Percentiles rank a stretch among this genome's conserved stretches.
These are phyloP conservation scores for Sminthopsis crassicaudata DNA, from an alignment of 2,113 vertebrate genomes.

Conservation along the genomic window DNA sequence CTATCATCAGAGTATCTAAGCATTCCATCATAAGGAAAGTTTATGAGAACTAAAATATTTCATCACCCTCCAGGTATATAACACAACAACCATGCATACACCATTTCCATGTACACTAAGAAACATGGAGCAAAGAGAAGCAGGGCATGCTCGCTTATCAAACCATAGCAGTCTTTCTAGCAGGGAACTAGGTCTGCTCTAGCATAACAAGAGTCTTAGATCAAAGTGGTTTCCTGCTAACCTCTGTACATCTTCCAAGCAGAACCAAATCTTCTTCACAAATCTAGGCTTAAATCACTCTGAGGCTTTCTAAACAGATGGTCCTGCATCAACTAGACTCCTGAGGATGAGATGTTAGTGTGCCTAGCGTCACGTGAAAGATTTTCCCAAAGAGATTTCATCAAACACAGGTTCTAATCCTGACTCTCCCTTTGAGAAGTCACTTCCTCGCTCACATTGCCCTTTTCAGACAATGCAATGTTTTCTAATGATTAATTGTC, in stretches of 20 bases:
- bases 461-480: background rate
- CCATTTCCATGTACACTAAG: background rate
- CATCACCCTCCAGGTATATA: background rate
- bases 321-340: background rate
- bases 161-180: background rate
- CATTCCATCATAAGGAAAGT: constrained; percentile 72
- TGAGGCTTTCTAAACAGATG: background rate
- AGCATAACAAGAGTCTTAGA: background rate
- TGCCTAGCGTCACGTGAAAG: background rate
- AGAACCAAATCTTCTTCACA: background rate
- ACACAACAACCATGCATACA: background rate
- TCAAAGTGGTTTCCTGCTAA: background rate
- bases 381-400: background rate
- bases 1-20: constrained; percentile 63
- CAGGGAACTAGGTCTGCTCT: background rate
- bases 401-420: background rate
- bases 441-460: background rate
- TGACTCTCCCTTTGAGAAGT: background rate
- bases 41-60: constrained; percentile 65
- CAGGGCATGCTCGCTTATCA: background rate
- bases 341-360: background rate
- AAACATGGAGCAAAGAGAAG: too few species aligned
- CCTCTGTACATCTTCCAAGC: background rate
- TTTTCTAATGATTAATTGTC: background rate
- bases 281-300: background rate